Conservation (phyloP, 1,140 invertebrate genomes). For the Probaryconus sp. region DNA sequence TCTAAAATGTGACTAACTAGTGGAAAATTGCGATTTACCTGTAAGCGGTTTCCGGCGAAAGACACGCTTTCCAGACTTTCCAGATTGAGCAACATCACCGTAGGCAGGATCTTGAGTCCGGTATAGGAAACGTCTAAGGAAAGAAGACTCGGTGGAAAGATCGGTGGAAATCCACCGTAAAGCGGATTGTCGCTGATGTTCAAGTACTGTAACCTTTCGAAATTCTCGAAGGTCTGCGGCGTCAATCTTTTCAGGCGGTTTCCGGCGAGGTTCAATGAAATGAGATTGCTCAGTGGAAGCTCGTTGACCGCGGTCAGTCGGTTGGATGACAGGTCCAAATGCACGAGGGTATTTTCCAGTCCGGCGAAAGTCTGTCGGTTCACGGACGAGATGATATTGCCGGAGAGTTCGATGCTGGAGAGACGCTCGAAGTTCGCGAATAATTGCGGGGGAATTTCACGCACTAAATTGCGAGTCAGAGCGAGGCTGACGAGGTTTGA, state of each 20-base stretch:
- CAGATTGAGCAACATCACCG: constrained; percentile 84
- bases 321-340: constrained; percentile 88
- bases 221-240: constrained; percentile 83
- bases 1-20: constrained; percentile 15
- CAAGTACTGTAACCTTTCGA: constrained; percentile 84
- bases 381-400: constrained; percentile 86
- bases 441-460: constrained; percentile 88
- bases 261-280: constrained; percentile 86
- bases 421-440: constrained; percentile 88
- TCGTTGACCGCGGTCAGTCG: constrained; percentile 83
- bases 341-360: constrained; percentile 84
- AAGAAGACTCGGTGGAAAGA: constrained; percentile 77
- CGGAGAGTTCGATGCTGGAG: constrained; percentile 86
- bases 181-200: constrained; percentile 89
- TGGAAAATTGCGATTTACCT: constrained; percentile 79
- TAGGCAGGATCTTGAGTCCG: constrained; percentile 83
- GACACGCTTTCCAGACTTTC: constrained; percentile 82
- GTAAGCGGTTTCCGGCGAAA: constrained; percentile 83
- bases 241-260: constrained; percentile 87
- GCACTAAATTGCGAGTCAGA: constrained; percentile 90
- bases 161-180: constrained; percentile 75
- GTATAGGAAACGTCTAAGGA: constrained; percentile 86
- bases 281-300: constrained; percentile 82
- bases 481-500: constrained; percentile 81
- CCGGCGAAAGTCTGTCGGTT: constrained; percentile 86